Evolutionary conservation across 2,888 invertebrate species (phyloP).

Genomic region (Athripsodes cinereus): DNA sequence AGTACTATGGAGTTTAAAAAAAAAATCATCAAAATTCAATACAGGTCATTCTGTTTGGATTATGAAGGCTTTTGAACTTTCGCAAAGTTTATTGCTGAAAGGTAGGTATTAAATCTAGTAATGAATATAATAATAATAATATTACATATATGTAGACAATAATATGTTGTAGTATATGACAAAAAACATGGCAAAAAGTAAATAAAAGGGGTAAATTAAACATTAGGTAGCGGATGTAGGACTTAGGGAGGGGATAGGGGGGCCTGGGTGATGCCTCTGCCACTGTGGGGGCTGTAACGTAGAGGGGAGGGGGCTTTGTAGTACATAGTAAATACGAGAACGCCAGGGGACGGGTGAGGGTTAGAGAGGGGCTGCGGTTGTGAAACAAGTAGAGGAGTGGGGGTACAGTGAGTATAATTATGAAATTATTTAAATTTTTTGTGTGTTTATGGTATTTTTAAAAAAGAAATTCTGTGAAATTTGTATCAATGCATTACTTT

Average conservation of each 20-base stretch:
- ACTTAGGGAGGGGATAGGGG: slow-evolving; percentile 22
- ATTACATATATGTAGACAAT: not conserved
- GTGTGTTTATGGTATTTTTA: too few species aligned
- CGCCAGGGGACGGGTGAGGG: not conserved
- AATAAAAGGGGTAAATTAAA: slow-evolving; percentile 28
- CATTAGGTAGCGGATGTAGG: slow-evolving; percentile 40
- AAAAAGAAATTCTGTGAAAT: too few species aligned
- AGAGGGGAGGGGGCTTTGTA: slow-evolving; percentile 14
- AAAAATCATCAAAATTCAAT: too few species aligned
- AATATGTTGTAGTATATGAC: slow-evolving; percentile 11
- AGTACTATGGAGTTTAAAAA: too few species aligned
- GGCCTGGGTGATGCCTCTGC: too few species aligned
- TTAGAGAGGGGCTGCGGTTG: slow-evolving; percentile 21
- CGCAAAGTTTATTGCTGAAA: too few species aligned
- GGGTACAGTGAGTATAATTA: slow-evolving; percentile 18
- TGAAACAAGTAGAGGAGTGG: slow-evolving; percentile 22
- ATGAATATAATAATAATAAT: not conserved
- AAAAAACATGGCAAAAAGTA: slow-evolving; percentile 27
- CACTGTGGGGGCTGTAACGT: too few species aligned
- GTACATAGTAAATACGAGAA: not conserved
- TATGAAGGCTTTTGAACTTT: too few species aligned
- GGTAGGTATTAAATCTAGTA: not conserved
- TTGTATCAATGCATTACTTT: too few species aligned
- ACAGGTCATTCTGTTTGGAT: too few species aligned
- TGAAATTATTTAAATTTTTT: too few species aligned